Evolutionary conservation across 2,113 vertebrate genomes (phyloP).

Genomic region (Ammodytes dubius): DNA sequence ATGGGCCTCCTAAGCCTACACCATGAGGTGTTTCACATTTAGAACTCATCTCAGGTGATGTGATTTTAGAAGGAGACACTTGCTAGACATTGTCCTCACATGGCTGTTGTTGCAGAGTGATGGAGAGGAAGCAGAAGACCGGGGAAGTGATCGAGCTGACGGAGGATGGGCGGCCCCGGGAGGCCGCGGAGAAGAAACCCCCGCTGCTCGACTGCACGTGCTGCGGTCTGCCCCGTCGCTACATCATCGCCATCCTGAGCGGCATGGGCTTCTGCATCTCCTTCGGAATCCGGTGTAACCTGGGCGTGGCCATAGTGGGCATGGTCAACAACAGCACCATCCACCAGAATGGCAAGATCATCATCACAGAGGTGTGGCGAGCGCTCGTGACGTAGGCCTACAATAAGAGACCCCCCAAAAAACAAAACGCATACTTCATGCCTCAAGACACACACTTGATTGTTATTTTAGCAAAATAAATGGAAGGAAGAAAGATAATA

Average conservation of each 20-base stretch:
- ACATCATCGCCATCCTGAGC: conserved; percentile 98
- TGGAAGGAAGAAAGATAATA: not conserved
- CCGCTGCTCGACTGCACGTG: conserved; percentile 95
- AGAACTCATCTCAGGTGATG: not conserved
- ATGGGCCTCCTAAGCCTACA: not conserved
- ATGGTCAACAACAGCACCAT: conserved; percentile 99
- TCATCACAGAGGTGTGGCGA: conserved; percentile 93
- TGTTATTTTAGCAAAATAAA: not conserved
- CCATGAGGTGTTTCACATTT: too few species aligned
- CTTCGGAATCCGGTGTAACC: conserved; percentile 97
- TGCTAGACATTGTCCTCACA: conserved; percentile 8
- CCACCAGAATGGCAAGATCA: conserved; percentile 93
- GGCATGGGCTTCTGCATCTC: conserved; percentile 99
- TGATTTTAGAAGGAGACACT: not conserved
- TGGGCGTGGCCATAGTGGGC: conserved; percentile 99
- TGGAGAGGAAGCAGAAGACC: conserved; percentile 91
- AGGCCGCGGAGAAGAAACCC: conserved; percentile 88
- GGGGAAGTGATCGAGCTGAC: conserved; percentile 96
- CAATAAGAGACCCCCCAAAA: not conserved
- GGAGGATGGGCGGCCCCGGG: conserved; percentile 93
- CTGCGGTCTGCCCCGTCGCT: conserved; percentile 95
- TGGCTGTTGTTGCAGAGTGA: conserved; percentile 84
- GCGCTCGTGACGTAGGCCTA: not conserved
- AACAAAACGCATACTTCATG: not conserved
- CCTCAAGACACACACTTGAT: not conserved